phyloP scores from a whole-genome alignment of 2,888 invertebrate genomes.

The Drosophila colorata region DNA sequence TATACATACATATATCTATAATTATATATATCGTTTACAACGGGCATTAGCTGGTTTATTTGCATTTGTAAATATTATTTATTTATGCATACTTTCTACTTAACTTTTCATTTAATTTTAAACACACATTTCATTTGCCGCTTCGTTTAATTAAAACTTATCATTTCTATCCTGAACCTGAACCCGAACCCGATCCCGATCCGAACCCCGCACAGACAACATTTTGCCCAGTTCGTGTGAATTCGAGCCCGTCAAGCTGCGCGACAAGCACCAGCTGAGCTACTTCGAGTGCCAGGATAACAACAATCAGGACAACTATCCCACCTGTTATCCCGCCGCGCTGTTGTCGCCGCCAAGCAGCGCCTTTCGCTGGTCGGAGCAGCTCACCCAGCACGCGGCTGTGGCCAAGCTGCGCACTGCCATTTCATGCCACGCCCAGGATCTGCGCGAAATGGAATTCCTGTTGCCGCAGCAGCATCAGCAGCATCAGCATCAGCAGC shows the following conservation, averaged over 20 bases:
- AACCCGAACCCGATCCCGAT: neutral
- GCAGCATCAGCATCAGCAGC: slow-evolving; percentile 28
- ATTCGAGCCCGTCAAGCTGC: slow-evolving; percentile 58
- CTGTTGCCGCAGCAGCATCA: slow-evolving; percentile 70
- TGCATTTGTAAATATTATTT: slow-evolving; percentile 6
- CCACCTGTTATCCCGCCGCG: slow-evolving; percentile 51
- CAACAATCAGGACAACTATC: slow-evolving; percentile 65
- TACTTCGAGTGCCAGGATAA: slow-evolving; percentile 31
- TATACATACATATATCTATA: slow-evolving; percentile 20
- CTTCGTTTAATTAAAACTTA: slow-evolving; percentile 52
- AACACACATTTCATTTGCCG: slow-evolving; percentile 11
- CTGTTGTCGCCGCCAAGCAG: slow-evolving; percentile 47
- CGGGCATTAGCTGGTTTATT: slow-evolving; percentile 20
- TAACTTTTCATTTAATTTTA: slow-evolving; percentile 29
- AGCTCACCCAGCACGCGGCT: slow-evolving; percentile 76
- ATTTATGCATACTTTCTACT: slow-evolving; percentile 27
- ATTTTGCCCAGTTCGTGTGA: slow-evolving; percentile 57
- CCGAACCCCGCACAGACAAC: slow-evolving; percentile 53
- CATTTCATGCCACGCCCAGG: slow-evolving; percentile 75
- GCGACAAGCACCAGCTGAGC: slow-evolving; percentile 45
- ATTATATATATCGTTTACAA: neutral
- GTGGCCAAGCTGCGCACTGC: slow-evolving; percentile 80
- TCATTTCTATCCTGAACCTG: slow-evolving; percentile 39
- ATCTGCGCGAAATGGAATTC: slow-evolving; percentile 84
- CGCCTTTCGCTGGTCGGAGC: slow-evolving; percentile 78